Evolutionary conservation across 2,888 invertebrate genomes (phyloP).

Genomic region (Epinotia demarniana): DNA sequence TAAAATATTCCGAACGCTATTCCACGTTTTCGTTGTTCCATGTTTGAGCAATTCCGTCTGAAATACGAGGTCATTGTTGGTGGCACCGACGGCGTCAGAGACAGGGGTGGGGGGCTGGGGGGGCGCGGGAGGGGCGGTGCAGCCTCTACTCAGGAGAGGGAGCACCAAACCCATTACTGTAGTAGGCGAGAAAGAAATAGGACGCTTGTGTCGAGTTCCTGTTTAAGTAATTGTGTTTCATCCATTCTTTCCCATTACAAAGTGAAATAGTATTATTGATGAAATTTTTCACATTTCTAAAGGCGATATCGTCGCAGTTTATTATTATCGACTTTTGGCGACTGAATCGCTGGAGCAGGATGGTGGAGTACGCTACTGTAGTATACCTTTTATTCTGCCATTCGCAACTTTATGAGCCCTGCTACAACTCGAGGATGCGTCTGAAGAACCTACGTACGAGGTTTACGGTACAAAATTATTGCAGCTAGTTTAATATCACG

Average conservation of each 20-base stretch:
- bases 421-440: conserved; percentile 11
- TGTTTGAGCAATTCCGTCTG: conserved; percentile 83
- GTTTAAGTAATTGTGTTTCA: conserved; percentile 82
- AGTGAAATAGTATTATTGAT: conserved; percentile 60
- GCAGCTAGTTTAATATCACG: neutral
- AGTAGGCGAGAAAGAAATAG: conserved; percentile 81
- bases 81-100: conserved; percentile 78
- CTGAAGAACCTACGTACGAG: neutral
- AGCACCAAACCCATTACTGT: conserved; percentile 78
- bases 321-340: conserved; percentile 26
- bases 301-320: conserved; percentile 29
- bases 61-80: conserved; percentile 85
- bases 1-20: conserved; percentile 59
- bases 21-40: conserved; percentile 79
- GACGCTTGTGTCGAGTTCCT: conserved; percentile 76
- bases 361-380: neutral
- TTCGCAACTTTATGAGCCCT: conserved; percentile 14
- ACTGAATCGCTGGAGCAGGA: conserved; percentile 3
- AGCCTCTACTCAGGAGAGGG: conserved; percentile 57
- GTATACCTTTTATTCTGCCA: conserved; percentile 26
- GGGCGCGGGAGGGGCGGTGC: conserved; percentile 59
- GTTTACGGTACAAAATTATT: neutral
- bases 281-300: conserved; percentile 55
- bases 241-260: conserved; percentile 71
- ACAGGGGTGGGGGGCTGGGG: conserved; percentile 62